Base-by-base conservation (phyloP, 2,888 invertebrate genomes). In the Melanophora roralis region DNA sequence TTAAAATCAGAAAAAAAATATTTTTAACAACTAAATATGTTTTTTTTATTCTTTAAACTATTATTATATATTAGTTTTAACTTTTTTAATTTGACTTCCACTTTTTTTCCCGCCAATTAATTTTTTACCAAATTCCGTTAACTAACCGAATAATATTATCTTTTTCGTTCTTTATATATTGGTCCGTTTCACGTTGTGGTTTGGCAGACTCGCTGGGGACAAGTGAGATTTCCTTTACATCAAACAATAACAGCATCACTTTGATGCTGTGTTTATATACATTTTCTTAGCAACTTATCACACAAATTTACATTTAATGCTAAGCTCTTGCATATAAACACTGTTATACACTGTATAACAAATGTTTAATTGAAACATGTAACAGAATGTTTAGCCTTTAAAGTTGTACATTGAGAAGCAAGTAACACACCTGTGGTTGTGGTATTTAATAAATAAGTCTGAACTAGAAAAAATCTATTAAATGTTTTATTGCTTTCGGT, bases 201-300 rank as follows among this genome's bases (percentile, higher is more conserved):
- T 64, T 49, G 5, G 43, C 51, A 49, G 76, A 71, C 69, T 51
- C 16, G 47, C 40, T 49, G 69, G 43, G 14, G 27, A 49, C 64
- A 57, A 65, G 36, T 77, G 76, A 77, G 49, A 49, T 45, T 55
- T 55, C 40, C 19, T 16, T 2, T 34, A 5, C 9, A 36, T n/a
- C 34, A 27, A 5, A 4, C 19, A n/a, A 2, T 7, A 53, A 9
- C 14, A 53, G n/a, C 34, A 49, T 57, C 36, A 23, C 4, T 16
- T 36, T 14, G 57, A 34, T 47, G 23, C 34, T 51, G 8, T 27
- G 40, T n/a, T 1, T 3, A 6, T 1, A 34, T 3, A 45, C 7
- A 47, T 12, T 12, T 5, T 6, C 3, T 8, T 3, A 23, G 14
- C 55, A 59, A 40, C 69, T 40, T 49, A 57, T 59, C 3, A 2